Percentiles rank a stretch among this genome's conserved stretches.
phyloP scores from a whole-genome alignment of 2,888 invertebrate genomes.

The Troides aeacus region DNA sequence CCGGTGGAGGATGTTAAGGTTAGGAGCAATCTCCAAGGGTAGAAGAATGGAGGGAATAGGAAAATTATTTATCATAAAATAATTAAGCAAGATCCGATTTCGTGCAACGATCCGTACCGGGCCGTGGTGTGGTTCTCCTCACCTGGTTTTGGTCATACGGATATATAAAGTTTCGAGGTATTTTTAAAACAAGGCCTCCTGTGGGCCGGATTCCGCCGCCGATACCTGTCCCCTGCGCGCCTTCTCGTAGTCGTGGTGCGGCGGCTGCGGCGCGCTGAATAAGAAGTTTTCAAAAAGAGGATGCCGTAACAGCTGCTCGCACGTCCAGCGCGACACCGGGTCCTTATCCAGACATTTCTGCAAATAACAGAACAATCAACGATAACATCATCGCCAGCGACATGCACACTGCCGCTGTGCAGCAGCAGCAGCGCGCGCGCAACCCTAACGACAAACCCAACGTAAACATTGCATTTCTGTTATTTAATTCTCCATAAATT shows the following conservation, averaged over 20 bases:
- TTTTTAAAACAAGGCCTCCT: too few relatives aligned
- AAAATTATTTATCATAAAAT: too few relatives aligned
- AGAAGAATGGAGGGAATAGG: neutral
- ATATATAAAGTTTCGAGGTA: too few relatives aligned
- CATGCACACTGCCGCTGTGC: neutral
- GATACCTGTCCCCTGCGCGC: slow-evolving; percentile 64
- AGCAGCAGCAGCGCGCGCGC: too few relatives aligned
- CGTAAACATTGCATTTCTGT: too few relatives aligned
- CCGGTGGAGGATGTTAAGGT: slow-evolving; percentile 1
- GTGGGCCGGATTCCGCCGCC: neutral
- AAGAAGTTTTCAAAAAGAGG: slow-evolving; percentile 94
- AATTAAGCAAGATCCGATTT: too few relatives aligned
- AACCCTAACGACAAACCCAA: too few relatives aligned
- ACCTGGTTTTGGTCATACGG: too few relatives aligned
- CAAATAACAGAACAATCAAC: neutral
- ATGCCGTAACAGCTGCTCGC: slow-evolving; percentile 93
- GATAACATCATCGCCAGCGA: neutral
- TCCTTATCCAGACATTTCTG: slow-evolving; percentile 98
- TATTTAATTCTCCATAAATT: too few relatives aligned
- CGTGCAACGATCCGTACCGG: too few relatives aligned
- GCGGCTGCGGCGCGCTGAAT: slow-evolving; percentile 88
- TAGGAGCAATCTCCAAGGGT: neutral
- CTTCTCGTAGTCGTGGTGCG: slow-evolving; percentile 80
- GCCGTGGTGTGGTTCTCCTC: too few relatives aligned
- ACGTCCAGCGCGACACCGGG: slow-evolving; percentile 94